Percentiles rank a stretch among this genome's conserved stretches.
These are phyloP conservation scores for Amazona guildingii DNA, from an alignment of 2,113 vertebrate genomes.

Conservation along the genomic window DNA sequence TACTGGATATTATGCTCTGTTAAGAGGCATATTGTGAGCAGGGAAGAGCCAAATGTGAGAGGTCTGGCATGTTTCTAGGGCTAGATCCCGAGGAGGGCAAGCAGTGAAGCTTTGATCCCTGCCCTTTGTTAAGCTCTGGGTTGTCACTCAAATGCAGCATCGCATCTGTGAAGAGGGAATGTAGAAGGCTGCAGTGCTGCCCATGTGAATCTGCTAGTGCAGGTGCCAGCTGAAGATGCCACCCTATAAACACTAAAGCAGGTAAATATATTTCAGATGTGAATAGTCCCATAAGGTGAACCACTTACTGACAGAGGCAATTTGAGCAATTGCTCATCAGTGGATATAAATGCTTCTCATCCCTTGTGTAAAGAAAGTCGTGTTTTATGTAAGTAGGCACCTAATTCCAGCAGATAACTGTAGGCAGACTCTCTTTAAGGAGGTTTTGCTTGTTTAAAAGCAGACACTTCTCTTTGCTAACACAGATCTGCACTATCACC, in stretches of 20 bases:
- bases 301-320: not conserved
- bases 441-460: not conserved
- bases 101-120: not conserved
- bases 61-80: not conserved
- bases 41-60: not conserved
- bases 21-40: not conserved
- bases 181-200: not conserved
- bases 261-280: not conserved
- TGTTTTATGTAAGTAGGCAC: not conserved
- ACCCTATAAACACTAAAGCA: not conserved
- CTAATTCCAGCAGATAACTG: not conserved
- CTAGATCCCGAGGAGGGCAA: not conserved
- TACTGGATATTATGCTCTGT: not conserved
- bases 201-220: not conserved
- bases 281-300: not conserved
- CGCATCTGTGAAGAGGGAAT: not conserved
- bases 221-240: not conserved
- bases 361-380: not conserved
- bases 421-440: not conserved
- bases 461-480: accelerated
- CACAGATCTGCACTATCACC: not conserved
- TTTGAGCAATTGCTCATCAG: not conserved
- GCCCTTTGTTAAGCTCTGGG: not conserved
- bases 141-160: not conserved
- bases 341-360: not conserved